A percentile compares a stretch with the other conserved stretches of the same genome.
phyloP scores from a whole-genome alignment of 2,113 vertebrate genomes.

The Phalacrocorax brasilianus region DNA sequence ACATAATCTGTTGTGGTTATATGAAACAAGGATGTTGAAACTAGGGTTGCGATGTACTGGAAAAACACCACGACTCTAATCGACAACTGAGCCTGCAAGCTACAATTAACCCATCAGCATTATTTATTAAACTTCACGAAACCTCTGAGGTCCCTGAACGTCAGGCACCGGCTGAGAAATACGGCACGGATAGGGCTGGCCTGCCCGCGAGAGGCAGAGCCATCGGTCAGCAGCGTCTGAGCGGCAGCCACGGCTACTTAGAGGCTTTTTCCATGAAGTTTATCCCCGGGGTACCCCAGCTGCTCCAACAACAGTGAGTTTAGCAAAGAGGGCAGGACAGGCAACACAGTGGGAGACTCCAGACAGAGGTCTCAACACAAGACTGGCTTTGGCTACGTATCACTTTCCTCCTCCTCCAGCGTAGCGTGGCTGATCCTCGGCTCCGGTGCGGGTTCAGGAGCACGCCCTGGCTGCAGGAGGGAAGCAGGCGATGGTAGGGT shows the following conservation, averaged over 20 bases:
- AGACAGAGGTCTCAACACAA: not conserved
- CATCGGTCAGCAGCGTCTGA: accelerated
- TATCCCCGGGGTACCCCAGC: not conserved
- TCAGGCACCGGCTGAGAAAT: not conserved
- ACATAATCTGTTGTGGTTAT: no score
- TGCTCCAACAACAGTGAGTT: not conserved
- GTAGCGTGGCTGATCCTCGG: not conserved
- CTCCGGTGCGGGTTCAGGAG: accelerated
- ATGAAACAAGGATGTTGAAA: slow-evolving; percentile 26
- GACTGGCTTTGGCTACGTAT: accelerated
- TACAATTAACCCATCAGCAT: slow-evolving; percentile 52
- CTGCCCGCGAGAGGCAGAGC: not conserved
- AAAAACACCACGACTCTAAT: slow-evolving; percentile 58
- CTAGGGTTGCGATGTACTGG: slow-evolving; percentile 1
- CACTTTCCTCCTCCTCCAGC: not conserved
- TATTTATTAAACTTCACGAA: slow-evolving; percentile 27
- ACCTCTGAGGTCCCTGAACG: not conserved
- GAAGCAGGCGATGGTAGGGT: not conserved
- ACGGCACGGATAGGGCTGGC: accelerated
- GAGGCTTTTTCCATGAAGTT: accelerated
- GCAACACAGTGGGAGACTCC: not conserved
- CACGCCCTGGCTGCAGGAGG: not conserved
- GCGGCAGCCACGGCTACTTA: not conserved
- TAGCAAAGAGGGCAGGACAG: not conserved
- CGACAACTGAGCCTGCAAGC: slow-evolving; percentile 53